Evolutionary conservation across 2,113 vertebrate species (phyloP).

Genomic region (Condylura cristata): DNA sequence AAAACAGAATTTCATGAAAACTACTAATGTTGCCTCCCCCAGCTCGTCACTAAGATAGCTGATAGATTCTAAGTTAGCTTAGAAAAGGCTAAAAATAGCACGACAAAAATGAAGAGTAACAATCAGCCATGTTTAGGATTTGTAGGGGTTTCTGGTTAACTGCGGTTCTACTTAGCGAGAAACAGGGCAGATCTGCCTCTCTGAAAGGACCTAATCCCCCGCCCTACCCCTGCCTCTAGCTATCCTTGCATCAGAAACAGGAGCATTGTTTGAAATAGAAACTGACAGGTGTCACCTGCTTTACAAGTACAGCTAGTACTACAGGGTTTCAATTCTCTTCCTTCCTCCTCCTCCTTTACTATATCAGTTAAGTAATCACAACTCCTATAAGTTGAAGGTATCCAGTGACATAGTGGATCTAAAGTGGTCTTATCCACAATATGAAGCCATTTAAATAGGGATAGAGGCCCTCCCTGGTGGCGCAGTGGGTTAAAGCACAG

Average conservation of each 20-base stretch:
- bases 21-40: background rate
- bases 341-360: background rate
- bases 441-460: background rate
- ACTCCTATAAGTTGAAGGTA: background rate
- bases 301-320: background rate
- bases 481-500: too few relatives aligned
- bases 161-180: background rate
- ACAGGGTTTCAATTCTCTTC: background rate
- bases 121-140: background rate
- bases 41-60: background rate
- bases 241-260: background rate
- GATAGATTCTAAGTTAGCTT: background rate
- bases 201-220: background rate
- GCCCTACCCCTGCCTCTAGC: too few relatives aligned
- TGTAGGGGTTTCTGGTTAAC: background rate
- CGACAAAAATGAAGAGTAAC: background rate
- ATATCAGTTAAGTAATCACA: background rate
- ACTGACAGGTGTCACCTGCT: background rate
- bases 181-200: background rate
- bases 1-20: background rate
- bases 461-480: too few relatives aligned
- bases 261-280: background rate
- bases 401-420: background rate
- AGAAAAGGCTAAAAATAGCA: background rate
- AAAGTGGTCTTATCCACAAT: background rate